phyloP scores from a whole-genome alignment of 2,113 vertebrate species.

The Rhadina sibilatrix region DNA sequence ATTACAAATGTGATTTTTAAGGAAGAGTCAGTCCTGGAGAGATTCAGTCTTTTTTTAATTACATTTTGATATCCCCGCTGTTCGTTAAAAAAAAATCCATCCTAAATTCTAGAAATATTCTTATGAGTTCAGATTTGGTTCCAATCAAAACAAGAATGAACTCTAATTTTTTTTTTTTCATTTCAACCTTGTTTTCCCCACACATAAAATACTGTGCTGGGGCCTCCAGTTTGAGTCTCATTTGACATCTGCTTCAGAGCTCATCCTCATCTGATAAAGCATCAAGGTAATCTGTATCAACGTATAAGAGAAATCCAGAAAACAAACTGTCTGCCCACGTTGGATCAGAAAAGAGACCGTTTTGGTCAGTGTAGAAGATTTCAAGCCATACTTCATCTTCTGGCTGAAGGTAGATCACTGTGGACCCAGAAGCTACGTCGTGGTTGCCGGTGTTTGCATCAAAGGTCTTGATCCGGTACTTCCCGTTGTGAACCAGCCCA shows the following conservation, averaged over 20 bases:
- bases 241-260: constrained; percentile 47
- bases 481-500: constrained; percentile 90
- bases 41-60: neutral
- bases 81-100: constrained; percentile 11
- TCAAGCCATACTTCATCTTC: constrained; percentile 98
- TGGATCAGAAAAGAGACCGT: constrained; percentile 93
- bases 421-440: constrained; percentile 93
- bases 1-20: constrained; percentile 51
- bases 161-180: neutral
- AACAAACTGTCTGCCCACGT: constrained; percentile 96
- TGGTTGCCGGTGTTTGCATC: constrained; percentile 98
- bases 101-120: neutral
- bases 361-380: constrained; percentile 95
- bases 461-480: constrained; percentile 93
- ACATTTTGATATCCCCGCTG: constrained; percentile 19
- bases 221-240: neutral
- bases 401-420: constrained; percentile 88
- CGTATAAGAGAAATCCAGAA: constrained; percentile 94
- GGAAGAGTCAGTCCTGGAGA: constrained; percentile 23
- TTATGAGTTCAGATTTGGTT: neutral
- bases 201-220: neutral
- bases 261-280: constrained; percentile 86
- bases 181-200: neutral
- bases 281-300: constrained; percentile 93
- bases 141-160: neutral